These are phyloP conservation scores for Silurus glanis DNA, from an alignment of 2,113 vertebrate species.

Conservation along the genomic window DNA sequence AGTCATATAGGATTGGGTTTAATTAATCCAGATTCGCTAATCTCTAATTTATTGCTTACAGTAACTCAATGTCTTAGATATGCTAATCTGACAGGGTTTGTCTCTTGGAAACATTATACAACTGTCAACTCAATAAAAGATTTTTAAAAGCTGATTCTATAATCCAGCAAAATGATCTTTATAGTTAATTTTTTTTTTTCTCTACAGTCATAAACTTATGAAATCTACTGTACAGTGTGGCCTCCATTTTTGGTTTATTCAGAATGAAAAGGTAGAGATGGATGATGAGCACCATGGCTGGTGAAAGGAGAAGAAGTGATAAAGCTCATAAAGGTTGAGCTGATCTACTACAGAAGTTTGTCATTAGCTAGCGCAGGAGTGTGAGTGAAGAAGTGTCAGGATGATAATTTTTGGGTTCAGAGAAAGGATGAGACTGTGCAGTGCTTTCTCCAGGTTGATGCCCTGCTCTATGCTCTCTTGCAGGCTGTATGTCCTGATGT, in stretches of 20 bases:
- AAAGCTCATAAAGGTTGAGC: constrained; percentile 34
- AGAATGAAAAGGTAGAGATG: not conserved
- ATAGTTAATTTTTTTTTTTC: not conserved
- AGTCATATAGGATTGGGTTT: no score
- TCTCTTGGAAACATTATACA: not conserved
- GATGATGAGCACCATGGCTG: constrained; percentile 37
- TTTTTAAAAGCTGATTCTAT: not conserved
- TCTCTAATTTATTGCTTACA: no score
- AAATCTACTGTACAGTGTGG: not conserved
- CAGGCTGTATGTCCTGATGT: no score
- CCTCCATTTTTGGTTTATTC: not conserved
- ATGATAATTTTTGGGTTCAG: not conserved
- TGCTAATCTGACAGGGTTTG: no score
- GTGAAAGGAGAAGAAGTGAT: constrained; percentile 7
- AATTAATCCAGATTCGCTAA: no score
- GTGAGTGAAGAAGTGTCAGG: constrained; percentile 16
- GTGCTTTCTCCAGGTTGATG: not conserved
- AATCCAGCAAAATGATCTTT: not conserved
- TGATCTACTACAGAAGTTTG: constrained; percentile 32
- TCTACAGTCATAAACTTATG: not conserved
- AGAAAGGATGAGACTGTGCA: constrained; percentile 5
- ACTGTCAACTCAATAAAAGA: no score
- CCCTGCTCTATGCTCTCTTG: not conserved
- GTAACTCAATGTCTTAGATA: not conserved
- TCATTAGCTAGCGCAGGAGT: constrained; percentile 47